Evolutionary conservation across 2,797 vertebrate species (phyloP), one percentile per base, ranked within the genome.

Genomic region (Spinus pinus): DNA sequence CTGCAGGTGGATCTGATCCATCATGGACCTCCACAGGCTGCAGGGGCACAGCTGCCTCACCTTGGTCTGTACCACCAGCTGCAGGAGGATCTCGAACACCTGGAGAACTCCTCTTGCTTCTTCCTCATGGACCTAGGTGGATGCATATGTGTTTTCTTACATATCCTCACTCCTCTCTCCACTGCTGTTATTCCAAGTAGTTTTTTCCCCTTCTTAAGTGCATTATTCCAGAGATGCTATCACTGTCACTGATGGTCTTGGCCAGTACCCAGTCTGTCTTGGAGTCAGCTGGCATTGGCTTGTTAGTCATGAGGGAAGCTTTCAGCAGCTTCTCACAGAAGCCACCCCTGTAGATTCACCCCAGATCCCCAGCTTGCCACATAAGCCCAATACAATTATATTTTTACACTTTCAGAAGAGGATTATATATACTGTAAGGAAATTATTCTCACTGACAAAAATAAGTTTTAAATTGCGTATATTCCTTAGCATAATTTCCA

Each of bases 211-310:
- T 35, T n/a, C 16, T 46, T 31, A 37, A 69, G 30, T 10, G 35
- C 6, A 3, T 47, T 67, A 22, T 21, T 15, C 2, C 28, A 69
- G 44, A 73, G 31, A 13, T 5, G 0, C 30, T n/a, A 7, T 25
- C 1, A 4, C 21, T 7, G 1, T 35, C 6, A 12, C 6, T 71
- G 47, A n/a, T n/a, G 14, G n/a, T 22, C 15, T 65, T 1, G 1
- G 16, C 18, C 78, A 62, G 18, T 0, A 2, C 20, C 2, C 2
- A 11, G 17, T 24, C 17, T 1, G 0, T 19, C 49, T 49, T 58
- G 31, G 13, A 69, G 10, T 19, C 1, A 0, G 7, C 8, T 64
- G 39, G 27, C 15, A 21, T 13, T 39, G 27, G 2, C 20, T 41
- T 74, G 1, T 30, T 3, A 10, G 53, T 30, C 10, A 14, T 14